Evolutionary conservation across 2,797 vertebrate species (phyloP).

Genomic region (Esox masquinongy): DNA sequence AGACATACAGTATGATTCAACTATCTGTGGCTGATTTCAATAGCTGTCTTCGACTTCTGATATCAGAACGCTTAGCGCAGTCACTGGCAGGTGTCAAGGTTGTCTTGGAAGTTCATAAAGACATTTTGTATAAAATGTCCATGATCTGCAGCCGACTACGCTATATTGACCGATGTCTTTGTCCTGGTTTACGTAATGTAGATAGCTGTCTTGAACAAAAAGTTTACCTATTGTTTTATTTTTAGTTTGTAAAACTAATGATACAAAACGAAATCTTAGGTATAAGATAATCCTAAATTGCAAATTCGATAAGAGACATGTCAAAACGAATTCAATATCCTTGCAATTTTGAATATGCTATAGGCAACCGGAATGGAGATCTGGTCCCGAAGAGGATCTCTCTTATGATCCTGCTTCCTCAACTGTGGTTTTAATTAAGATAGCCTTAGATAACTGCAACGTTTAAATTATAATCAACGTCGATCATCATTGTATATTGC

Average conservation of each 20-base stretch:
- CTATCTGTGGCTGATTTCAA: constrained; percentile 27
- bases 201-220: neutral
- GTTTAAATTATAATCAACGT: neutral
- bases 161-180: neutral
- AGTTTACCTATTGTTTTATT: neutral
- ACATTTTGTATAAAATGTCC: neutral
- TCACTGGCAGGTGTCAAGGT: constrained; percentile 53
- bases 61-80: constrained; percentile 5
- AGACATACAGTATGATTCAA: neutral
- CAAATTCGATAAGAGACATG: neutral
- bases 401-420: neutral
- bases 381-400: neutral
- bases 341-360: neutral
- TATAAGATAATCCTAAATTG: neutral
- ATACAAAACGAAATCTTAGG: neutral
- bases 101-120: constrained; percentile 22
- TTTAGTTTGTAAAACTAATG: neutral
- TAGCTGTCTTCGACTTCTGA: constrained; percentile 56
- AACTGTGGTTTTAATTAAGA: neutral
- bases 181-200: neutral
- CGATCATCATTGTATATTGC: neutral
- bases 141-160: neutral
- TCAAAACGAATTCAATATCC: neutral
- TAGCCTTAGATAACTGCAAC: neutral
- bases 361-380: neutral